Evolutionary conservation across 2,113 vertebrate species (phyloP).

Genomic region (Pterocles gutturalis): DNA sequence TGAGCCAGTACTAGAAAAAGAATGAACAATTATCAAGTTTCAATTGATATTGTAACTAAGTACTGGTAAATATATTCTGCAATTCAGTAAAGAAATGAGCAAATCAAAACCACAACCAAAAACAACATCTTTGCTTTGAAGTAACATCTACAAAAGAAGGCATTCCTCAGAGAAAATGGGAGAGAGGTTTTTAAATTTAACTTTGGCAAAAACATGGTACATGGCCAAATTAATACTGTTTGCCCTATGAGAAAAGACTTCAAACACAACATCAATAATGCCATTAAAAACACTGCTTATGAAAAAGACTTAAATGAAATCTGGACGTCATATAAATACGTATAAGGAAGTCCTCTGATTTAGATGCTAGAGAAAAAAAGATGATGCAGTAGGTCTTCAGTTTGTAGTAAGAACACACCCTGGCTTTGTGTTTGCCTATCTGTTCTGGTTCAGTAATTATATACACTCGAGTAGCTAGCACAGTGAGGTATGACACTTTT

Average conservation of each 20-base stretch:
- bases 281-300: not conserved
- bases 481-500: not conserved
- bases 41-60: not conserved
- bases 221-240: not conserved
- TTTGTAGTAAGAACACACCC: not conserved
- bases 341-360: slow-evolving; percentile 1
- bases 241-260: not conserved
- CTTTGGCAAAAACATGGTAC: not conserved
- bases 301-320: not conserved
- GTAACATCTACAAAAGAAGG: not conserved
- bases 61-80: not conserved
- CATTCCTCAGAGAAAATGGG: not conserved
- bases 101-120: not conserved
- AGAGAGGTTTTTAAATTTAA: not conserved
- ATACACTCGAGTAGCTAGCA: not conserved
- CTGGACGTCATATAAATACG: not conserved
- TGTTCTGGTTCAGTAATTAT: not conserved
- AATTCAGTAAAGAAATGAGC: not conserved
- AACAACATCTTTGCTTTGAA: not conserved
- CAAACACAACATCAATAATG: not conserved
- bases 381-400: not conserved
- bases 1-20: not conserved
- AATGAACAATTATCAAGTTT: not conserved
- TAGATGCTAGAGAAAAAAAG: not conserved
- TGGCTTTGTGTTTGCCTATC: not conserved